Conservation (phyloP, 2,113 vertebrate genomes). For the Toxotes jaculatrix region DNA sequence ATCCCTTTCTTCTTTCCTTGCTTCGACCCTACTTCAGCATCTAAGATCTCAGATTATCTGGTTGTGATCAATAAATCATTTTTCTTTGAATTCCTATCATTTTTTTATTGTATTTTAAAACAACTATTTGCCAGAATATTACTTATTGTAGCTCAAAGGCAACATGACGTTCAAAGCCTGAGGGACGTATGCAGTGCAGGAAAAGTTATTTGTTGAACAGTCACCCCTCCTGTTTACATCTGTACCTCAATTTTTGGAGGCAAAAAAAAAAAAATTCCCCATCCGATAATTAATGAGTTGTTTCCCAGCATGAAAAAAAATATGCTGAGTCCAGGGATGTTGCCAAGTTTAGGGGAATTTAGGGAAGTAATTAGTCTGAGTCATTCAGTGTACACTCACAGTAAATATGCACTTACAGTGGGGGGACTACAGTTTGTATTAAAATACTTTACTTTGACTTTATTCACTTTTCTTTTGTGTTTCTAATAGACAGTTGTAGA, state of each 20-base stretch:
- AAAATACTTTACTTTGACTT: background rate
- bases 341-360: constrained; percentile 16
- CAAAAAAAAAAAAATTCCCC: constrained; percentile 16
- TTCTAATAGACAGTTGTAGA: background rate
- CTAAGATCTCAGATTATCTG: background rate
- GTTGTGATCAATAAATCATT: background rate
- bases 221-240: constrained; percentile 10
- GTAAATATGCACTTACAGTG: constrained; percentile 4
- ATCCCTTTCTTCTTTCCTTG: background rate
- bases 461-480: background rate
- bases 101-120: background rate
- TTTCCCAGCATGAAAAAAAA: constrained; percentile 31
- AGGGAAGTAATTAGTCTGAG: constrained; percentile 41
- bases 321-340: constrained; percentile 33
- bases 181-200: background rate
- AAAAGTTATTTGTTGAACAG: background rate
- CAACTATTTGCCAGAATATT: background rate
- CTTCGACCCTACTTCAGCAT: background rate
- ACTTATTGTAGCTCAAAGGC: background rate
- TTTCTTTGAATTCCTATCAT: background rate
- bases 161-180: background rate
- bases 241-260: constrained; percentile 21
- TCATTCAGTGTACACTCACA: constrained; percentile 37
- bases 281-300: constrained; percentile 32
- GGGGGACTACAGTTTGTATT: background rate